Evolutionary conservation across 2,797 vertebrate species (phyloP), one percentile per base, ranked within the genome.

Genomic region (Pantherophis alleghaniensis): DNA sequence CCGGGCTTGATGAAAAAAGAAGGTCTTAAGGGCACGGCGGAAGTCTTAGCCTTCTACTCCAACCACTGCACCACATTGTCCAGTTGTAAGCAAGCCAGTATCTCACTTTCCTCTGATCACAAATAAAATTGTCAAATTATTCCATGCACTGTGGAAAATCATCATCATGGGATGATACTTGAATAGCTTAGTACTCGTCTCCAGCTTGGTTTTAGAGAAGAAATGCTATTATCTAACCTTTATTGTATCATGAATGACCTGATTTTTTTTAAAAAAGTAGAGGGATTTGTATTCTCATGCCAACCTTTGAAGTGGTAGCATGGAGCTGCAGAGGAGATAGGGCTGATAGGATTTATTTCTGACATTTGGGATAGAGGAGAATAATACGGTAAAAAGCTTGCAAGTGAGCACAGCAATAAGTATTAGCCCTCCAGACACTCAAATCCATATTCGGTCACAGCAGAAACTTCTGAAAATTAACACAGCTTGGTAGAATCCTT

Each of bases 311-410:
- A 26, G n/a, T 47, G 55, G 11, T 6, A 3, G 6, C 37, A 88
- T 0, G 26, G 91, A 16, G 22, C 28, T 86, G 55, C 60, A 83
- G 92, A 91, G 28, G 28, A 9, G 55, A 69, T 57, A 18, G 90
- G 89, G n/a, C 32, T n/a, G 69, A 42, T 61, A n/a, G 93, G 87
- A 37, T 94, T 93, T 86, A 86, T 24, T 88, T 91, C 96, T 97
- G 97, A 97, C 95, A 92, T 96, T 98, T 97, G 90, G 53, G 37
- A 61, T 10, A 20, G 59, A 51, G 61, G 59, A 51, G 91, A n/a
- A 56, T n/a, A 90, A 90, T 94, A 92, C 94, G 87, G 90, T 94
- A 56, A 94, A 91, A 89, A 87, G 57, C 74, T 91, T 95, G 92
- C 55, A 55, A 95, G 92, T 86, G 94, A 95, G 91, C 91, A 94